Conservation (phyloP, 2,113 vertebrate genomes). For the Sinosuthora webbiana region DNA sequence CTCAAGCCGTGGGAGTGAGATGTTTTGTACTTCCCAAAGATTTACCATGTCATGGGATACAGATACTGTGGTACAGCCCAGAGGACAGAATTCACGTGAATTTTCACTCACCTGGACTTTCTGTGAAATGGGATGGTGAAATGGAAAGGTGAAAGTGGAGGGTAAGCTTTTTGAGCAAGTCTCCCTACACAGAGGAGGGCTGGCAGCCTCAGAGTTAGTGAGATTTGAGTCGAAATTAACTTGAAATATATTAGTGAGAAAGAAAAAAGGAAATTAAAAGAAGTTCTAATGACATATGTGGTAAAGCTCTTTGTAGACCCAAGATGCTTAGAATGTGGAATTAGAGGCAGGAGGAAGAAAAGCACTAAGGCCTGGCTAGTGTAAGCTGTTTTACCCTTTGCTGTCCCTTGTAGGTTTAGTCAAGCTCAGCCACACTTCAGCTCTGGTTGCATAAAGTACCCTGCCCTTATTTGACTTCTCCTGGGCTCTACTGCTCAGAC, state of each 20-base stretch:
- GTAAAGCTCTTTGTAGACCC: slow-evolving; percentile 21
- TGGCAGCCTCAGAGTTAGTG: background rate
- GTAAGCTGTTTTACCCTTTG: slow-evolving; percentile 36
- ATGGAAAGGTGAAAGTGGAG: background rate
- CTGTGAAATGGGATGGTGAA: background rate
- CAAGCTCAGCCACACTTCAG: background rate
- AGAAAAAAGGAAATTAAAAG: slow-evolving; percentile 36
- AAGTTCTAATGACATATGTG: background rate
- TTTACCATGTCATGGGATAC: background rate
- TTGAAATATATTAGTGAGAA: background rate
- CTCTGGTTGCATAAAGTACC: background rate
- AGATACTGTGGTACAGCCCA: background rate
- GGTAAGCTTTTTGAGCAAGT: background rate
- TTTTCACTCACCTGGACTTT: background rate
- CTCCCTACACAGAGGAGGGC: background rate
- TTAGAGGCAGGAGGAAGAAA: background rate
- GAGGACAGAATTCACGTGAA: background rate
- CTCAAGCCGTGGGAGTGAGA: background rate
- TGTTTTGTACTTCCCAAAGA: background rate
- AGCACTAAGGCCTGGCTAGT: background rate
- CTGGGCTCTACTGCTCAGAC: background rate
- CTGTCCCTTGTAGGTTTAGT: background rate
- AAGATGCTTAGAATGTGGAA: slow-evolving; percentile 30
- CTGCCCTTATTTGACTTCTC: slow-evolving; percentile 39
- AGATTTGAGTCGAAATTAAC: slow-evolving; percentile 1